Evolutionary conservation across 2,888 invertebrate genomes (phyloP), one percentile per base, ranked within the genome.

Genomic region (Mesorhabditis sp.): DNA sequence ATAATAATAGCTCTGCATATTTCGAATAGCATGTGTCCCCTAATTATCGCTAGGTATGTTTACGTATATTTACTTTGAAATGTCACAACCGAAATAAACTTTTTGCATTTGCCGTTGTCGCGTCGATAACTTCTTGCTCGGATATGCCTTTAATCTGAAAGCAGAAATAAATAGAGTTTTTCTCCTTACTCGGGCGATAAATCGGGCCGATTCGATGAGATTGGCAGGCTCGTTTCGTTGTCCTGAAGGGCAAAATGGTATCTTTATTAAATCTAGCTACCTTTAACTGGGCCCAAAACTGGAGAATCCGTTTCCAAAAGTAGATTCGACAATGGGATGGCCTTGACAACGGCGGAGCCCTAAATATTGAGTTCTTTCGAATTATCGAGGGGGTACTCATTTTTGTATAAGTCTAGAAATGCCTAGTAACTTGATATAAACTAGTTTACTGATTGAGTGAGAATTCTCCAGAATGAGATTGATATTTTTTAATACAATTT

Each of bases 301-400:
- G 88, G 88, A 0, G 87, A 87, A 72, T 88, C 88, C 4, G 87
- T 88, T 77, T 88, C 88, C 44, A 88, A 75, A n/a, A 88, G 74
- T 4, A 88, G 76, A 58, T 84, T 83, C 5, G 86, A 86, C 2
- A 87, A 67, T 3, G 88, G 88, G 15, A 88, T 70, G 3, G 78
- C 74, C 66, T 82, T 75, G 45, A 88, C 84, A 44, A 88, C 79
- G 71, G 84, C 83, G 69, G 83, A 76, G 74, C 83, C 86, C 87
- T 87, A 50, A 50, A 28, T 1, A 28, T 2, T 28, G 28, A 2
- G 28, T 28, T 28, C 28, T 28, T 28, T 28, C 28, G 28, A 28
- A 28, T 28, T 28, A 28, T 28, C 28, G 28, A 1, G 28, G 28
- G 28, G 28, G 28, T 1, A 2, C 28, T 28, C 28, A 28, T 28